phyloP scores from a whole-genome alignment of 2,797 vertebrate species.

The Microcaecilia unicolor region DNA sequence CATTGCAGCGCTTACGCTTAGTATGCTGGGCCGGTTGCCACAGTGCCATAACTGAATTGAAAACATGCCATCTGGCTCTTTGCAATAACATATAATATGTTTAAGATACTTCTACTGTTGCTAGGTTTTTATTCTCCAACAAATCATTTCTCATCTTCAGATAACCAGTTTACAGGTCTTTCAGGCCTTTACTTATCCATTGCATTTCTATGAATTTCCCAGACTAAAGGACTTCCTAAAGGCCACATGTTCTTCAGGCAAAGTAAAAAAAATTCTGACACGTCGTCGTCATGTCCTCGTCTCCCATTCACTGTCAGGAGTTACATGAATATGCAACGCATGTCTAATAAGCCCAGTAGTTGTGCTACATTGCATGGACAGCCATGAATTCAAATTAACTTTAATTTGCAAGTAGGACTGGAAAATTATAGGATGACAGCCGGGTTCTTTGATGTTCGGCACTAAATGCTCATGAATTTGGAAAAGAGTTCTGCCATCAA shows the following conservation, averaged over 20 bases:
- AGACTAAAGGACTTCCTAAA: background rate
- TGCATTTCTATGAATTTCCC: background rate
- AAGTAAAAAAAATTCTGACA: background rate
- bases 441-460: background rate
- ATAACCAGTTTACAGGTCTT: slow-evolving; percentile 33
- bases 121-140: slow-evolving; percentile 28
- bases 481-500: background rate
- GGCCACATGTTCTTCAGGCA: background rate
- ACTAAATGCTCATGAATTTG: background rate
- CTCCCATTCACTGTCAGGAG: background rate
- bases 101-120: slow-evolving; percentile 26
- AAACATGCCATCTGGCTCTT: slow-evolving; percentile 39
- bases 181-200: slow-evolving; percentile 23
- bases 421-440: slow-evolving; percentile 15
- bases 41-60: slow-evolving; percentile 29
- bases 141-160: slow-evolving; percentile 37
- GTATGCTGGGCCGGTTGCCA: slow-evolving; percentile 25
- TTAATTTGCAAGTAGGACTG: slow-evolving; percentile 10
- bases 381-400: slow-evolving; percentile 14
- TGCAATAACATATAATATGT: slow-evolving; percentile 38
- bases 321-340: background rate
- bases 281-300: background rate
- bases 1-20: slow-evolving; percentile 24
- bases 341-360: background rate
- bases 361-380: background rate